Conservation (phyloP, 2,797 vertebrate genomes). For the Lagocephalus sceleratus region DNA sequence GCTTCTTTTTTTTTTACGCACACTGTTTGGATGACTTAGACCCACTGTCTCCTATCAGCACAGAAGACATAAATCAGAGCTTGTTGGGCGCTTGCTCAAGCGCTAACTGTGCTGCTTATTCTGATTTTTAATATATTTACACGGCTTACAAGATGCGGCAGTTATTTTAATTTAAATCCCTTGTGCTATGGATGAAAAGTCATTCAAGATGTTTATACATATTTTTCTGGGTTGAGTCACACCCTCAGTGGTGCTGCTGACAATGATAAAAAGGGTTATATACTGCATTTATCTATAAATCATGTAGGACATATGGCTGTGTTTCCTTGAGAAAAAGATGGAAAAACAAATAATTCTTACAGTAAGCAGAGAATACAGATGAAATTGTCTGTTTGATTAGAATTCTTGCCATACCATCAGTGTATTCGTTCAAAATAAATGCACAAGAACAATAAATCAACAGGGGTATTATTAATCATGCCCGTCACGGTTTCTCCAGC, state of each 20-base stretch:
- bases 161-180: conserved; percentile 44
- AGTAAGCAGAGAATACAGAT: not conserved
- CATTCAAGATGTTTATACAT: conserved; percentile 16
- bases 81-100: conserved; percentile 46
- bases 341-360: not conserved
- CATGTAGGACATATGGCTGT: conserved; percentile 2
- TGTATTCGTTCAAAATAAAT: not conserved
- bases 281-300: conserved; percentile 10
- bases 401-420: not conserved
- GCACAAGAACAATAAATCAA: conserved; percentile 4
- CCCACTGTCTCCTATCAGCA: conserved; percentile 44
- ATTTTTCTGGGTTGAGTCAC: conserved; percentile 26
- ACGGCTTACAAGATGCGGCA: conserved; percentile 28
- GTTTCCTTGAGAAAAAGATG: not conserved
- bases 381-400: not conserved
- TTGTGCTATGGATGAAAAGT: conserved; percentile 32
- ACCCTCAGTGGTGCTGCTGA: conserved; percentile 10
- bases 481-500: not conserved
- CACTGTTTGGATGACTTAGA: conserved; percentile 48
- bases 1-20: conserved; percentile 50
- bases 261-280: not conserved
- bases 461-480: conserved; percentile 5
- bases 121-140: conserved; percentile 34
- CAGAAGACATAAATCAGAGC: conserved; percentile 56
- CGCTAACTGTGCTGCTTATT: conserved; percentile 33